phyloP scores from a whole-genome alignment of 1,140 invertebrate genomes.

The Caenorhabditis tropicalis region DNA sequence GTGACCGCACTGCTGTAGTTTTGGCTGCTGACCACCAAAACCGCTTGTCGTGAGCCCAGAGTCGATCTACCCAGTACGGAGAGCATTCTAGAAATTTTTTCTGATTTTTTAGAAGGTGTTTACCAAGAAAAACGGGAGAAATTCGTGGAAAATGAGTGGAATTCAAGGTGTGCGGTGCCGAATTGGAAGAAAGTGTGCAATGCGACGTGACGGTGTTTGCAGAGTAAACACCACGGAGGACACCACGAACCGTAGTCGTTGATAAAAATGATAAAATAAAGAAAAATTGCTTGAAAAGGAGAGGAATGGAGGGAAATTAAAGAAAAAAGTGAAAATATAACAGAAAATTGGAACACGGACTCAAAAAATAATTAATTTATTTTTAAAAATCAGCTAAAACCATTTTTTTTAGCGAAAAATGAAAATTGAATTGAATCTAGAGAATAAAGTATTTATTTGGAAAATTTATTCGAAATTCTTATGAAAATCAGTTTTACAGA shows the following conservation, averaged over 20 bases:
- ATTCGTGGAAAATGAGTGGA: background rate
- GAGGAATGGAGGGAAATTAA: too few relatives aligned
- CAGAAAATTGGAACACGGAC: too few relatives aligned
- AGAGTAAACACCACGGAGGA: too few relatives aligned
- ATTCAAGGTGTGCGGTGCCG: conserved; percentile 1
- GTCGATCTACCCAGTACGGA: conserved; percentile 11
- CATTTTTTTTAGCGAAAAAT: too few relatives aligned
- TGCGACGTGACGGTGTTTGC: background rate
- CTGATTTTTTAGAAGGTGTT: background rate
- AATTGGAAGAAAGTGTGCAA: background rate
- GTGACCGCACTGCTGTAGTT: conserved; percentile 30
- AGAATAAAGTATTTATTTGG: too few relatives aligned
- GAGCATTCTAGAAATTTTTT: background rate
- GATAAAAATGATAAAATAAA: background rate
- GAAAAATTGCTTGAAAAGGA: background rate
- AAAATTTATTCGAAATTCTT: too few relatives aligned
- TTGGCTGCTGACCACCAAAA: background rate
- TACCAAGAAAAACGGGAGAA: background rate
- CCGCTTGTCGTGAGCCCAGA: background rate
- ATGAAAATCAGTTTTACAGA: too few relatives aligned
- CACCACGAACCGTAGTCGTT: background rate
- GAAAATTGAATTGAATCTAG: too few relatives aligned
- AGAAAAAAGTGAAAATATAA: too few relatives aligned
- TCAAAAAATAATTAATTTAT: too few relatives aligned
- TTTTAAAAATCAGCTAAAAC: too few relatives aligned